These are phyloP conservation scores for Theonella swinhoei DNA, from an alignment of 37 sponge, comb jelly and placozoan species.

Conservation along the genomic window DNA sequence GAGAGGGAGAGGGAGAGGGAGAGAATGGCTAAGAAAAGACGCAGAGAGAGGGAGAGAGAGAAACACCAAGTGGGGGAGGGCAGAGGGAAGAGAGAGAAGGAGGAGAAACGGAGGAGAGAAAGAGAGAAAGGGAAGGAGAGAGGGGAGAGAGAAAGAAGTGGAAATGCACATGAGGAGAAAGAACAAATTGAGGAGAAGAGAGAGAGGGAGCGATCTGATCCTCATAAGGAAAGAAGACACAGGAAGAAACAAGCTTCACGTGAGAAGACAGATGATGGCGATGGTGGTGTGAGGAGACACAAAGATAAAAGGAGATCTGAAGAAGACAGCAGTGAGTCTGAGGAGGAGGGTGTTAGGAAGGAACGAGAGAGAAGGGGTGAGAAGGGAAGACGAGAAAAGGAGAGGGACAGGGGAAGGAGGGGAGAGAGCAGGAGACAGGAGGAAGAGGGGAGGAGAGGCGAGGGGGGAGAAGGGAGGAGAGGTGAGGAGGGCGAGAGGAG, in stretches of 20 bases:
- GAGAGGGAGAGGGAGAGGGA: constrained; percentile 1
- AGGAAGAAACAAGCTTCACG: not conserved
- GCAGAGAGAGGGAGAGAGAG: not conserved
- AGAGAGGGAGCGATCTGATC: not conserved
- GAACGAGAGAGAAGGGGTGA: not conserved
- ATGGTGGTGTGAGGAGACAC: not conserved
- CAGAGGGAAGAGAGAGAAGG: constrained; percentile 18
- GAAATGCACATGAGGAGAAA: not conserved
- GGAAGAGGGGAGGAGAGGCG: not conserved
- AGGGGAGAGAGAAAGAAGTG: not conserved
- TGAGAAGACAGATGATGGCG: constrained; percentile 8
- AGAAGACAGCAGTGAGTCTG: not conserved
- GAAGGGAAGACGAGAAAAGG: not conserved
- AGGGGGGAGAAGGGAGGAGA: not conserved
- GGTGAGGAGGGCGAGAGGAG: not conserved
- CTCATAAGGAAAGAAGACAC: not conserved
- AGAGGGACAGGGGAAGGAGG: not conserved
- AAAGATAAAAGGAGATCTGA: not conserved
- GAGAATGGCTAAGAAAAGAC: not conserved
- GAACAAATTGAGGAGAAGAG: constrained; percentile 15
- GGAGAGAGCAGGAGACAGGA: not conserved
- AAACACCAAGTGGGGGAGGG: not conserved
- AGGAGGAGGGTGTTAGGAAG: constrained; percentile 2
- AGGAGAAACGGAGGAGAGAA: not conserved
- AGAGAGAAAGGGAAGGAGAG: not conserved